Conservation (phyloP, 23 tunicate species). For the Diplosoma virens region DNA sequence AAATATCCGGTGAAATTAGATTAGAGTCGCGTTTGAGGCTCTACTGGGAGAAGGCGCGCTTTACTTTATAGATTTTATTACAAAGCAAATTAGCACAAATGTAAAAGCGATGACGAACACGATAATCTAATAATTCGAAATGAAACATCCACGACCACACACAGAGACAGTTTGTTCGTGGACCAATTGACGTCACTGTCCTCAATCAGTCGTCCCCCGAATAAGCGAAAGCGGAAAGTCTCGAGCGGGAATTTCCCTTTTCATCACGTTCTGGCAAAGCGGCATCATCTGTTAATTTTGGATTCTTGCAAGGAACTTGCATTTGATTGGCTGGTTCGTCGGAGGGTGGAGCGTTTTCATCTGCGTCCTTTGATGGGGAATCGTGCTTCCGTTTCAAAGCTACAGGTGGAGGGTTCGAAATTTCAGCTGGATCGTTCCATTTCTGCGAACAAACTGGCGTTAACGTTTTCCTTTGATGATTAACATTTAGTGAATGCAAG, state of each 20-base stretch:
- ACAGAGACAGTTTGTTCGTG: too few relatives aligned
- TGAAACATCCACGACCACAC: too few relatives aligned
- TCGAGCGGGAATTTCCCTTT: neutral
- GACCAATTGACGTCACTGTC: too few relatives aligned
- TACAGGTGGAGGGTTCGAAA: neutral
- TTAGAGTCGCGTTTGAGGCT: too few relatives aligned
- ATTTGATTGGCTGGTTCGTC: neutral
- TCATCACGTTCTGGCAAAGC: neutral
- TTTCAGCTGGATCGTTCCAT: slow-evolving; percentile 47
- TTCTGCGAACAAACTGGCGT: slow-evolving; percentile 25
- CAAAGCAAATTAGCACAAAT: too few relatives aligned
- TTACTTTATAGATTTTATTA: too few relatives aligned
- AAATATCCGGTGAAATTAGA: too few relatives aligned
- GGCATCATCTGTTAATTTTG: neutral
- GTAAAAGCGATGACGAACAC: too few relatives aligned
- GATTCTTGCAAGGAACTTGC: neutral
- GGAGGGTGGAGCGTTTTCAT: slow-evolving; percentile 7
- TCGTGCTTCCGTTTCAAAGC: slow-evolving; percentile 29
- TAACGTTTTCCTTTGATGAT: too few relatives aligned
- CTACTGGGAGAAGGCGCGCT: too few relatives aligned
- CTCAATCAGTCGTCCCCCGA: neutral
- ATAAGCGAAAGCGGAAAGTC: slow-evolving; percentile 15
- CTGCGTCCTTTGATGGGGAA: slow-evolving; percentile 16
- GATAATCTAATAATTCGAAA: too few relatives aligned
- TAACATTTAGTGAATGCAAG: too few relatives aligned